These are phyloP conservation scores for Gobius niger DNA, from an alignment of 2,113 vertebrate species.

Conservation along the genomic window DNA sequence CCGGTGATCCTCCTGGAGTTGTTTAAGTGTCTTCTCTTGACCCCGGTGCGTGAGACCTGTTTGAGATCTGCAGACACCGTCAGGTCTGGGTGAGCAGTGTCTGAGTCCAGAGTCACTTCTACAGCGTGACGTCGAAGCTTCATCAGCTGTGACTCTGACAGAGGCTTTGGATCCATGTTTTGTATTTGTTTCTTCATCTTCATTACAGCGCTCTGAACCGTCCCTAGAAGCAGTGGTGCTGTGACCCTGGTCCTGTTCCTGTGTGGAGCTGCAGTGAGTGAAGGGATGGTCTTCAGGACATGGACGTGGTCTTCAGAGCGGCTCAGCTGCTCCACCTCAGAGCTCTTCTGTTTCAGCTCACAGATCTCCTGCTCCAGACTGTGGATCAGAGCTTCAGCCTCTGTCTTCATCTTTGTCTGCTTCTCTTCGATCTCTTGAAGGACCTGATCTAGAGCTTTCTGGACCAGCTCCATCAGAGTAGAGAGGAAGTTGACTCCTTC, in stretches of 20 bases:
- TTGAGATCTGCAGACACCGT: neutral
- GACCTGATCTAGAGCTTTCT: neutral
- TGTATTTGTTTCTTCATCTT: neutral
- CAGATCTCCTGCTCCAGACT: neutral
- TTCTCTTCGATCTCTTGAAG: neutral
- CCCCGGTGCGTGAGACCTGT: neutral
- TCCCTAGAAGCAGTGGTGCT: neutral
- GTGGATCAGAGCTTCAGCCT: constrained; percentile 1
- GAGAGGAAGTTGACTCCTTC: neutral
- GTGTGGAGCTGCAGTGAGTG: neutral
- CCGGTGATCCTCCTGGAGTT: neutral
- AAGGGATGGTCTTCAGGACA: neutral
- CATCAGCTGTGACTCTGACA: neutral
- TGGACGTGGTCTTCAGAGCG: neutral
- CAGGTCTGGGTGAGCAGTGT: neutral
- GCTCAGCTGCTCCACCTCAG: constrained; percentile 1
- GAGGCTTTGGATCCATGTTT: neutral
- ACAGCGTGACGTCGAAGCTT: neutral
- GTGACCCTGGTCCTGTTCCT: neutral
- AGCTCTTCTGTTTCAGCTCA: constrained; percentile 1
- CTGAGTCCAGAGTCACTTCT: neutral
- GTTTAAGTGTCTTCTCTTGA: neutral
- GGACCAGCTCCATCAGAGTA: neutral
- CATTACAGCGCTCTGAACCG: neutral
- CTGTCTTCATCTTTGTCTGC: neutral